Percentiles rank a stretch among this genome's conserved stretches.
These are phyloP conservation scores for Drosophila tsacasi DNA, from an alignment of 1,140 invertebrate genomes.

Conservation along the genomic window DNA sequence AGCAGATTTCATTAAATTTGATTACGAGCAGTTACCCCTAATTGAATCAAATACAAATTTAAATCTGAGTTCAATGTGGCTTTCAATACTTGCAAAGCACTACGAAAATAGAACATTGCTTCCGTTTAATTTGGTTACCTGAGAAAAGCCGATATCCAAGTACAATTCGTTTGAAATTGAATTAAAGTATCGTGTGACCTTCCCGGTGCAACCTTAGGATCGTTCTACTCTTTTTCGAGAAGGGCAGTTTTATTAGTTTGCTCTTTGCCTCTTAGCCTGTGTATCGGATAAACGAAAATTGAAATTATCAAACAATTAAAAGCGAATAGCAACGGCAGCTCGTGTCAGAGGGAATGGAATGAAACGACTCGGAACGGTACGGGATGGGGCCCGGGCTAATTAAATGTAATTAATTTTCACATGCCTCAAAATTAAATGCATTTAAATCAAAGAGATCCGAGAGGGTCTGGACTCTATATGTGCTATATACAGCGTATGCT, in stretches of 20 bases:
- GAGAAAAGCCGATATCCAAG: conserved; percentile 45
- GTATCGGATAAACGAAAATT: conserved; percentile 68
- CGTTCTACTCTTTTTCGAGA: conserved; percentile 31
- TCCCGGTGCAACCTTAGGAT: conserved; percentile 36
- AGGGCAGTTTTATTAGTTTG: conserved; percentile 45
- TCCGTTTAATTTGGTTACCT: conserved; percentile 33
- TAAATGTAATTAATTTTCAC: conserved; percentile 84
- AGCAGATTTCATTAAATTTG: conserved; percentile 46
- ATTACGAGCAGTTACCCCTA: conserved; percentile 28
- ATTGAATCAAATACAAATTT: conserved; percentile 39
- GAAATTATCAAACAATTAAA: conserved; percentile 77
- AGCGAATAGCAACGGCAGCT: conserved; percentile 69
- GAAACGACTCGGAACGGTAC: conserved; percentile 18
- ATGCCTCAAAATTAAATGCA: conserved; percentile 80
- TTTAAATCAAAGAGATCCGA: conserved; percentile 74
- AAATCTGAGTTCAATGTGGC: conserved; percentile 6
- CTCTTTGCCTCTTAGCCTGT: conserved; percentile 20
- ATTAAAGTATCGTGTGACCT: conserved; percentile 70
- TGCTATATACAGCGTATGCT: conserved; percentile 55
- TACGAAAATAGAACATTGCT: conserved; percentile 30
- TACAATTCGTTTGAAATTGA: conserved; percentile 79
- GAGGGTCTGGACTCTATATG: conserved; percentile 68
- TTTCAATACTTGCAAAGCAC: conserved; percentile 30
- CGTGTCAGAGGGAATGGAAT: conserved; percentile 29
- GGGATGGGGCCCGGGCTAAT: conserved; percentile 56